Evolutionary conservation across 2,888 invertebrate species (phyloP).

Genomic region (Chymomyza procnemis): DNA sequence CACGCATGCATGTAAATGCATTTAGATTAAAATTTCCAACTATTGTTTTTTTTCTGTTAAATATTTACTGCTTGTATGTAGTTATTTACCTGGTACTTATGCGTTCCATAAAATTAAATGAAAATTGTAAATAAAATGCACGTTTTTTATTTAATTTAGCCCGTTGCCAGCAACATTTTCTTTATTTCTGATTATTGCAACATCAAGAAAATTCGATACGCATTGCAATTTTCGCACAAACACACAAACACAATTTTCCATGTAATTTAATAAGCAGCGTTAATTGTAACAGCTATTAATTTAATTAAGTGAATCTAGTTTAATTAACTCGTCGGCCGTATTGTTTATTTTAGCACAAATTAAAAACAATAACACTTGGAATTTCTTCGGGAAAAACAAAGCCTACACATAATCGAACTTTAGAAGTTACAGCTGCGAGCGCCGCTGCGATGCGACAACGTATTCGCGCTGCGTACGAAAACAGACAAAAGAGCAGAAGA

Average conservation of each 20-base stretch:
- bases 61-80: no score
- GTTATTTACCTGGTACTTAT: conserved; percentile 40
- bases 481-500: neutral
- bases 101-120: conserved; percentile 36
- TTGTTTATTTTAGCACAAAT: neutral
- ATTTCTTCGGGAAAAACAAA: neutral
- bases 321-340: neutral
- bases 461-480: neutral
- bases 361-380: neutral
- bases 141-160: neutral
- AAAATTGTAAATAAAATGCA: conserved; percentile 3
- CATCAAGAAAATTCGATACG: conserved; percentile 60
- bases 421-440: conserved; percentile 7
- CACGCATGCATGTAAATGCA: neutral
- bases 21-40: conserved; percentile 21
- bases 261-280: neutral
- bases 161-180: conserved; percentile 20
- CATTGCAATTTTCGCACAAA: conserved; percentile 55
- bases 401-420: neutral
- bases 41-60: no score
- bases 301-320: neutral
- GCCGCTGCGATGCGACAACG: no score
- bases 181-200: conserved; percentile 33
- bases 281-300: neutral
- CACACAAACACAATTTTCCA: neutral